A percentile compares a stretch with the other conserved stretches of the same genome.
Evolutionary conservation across 2,113 vertebrate species (phyloP).

Genomic region (Paratilapia polleni): DNA sequence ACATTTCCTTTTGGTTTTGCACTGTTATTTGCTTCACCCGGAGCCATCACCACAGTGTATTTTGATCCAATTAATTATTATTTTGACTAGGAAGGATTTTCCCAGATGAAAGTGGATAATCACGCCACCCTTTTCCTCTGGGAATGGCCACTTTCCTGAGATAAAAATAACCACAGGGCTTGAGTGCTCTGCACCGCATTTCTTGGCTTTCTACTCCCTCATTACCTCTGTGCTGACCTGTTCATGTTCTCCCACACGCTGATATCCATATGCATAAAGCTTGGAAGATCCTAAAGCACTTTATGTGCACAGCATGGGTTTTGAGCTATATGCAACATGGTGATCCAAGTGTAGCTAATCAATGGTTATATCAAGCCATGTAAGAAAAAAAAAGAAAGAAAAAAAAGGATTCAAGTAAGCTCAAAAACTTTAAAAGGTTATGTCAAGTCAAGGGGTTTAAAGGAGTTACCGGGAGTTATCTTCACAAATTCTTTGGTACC

Average conservation of each 20-base stretch:
- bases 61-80: slow-evolving; percentile 87
- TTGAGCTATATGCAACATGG: slow-evolving; percentile 24
- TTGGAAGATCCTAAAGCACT: slow-evolving; percentile 29
- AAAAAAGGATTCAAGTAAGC: not conserved
- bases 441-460: not conserved
- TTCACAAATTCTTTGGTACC: not conserved
- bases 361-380: slow-evolving; percentile 17
- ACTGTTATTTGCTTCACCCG: slow-evolving; percentile 72
- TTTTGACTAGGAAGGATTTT: slow-evolving; percentile 84
- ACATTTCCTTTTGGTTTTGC: slow-evolving; percentile 53
- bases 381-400: not conserved
- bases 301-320: slow-evolving; percentile 14
- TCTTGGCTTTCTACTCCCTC: slow-evolving; percentile 79
- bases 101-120: slow-evolving; percentile 83
- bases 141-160: slow-evolving; percentile 82
- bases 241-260: slow-evolving; percentile 69
- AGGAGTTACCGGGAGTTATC: not conserved
- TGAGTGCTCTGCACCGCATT: slow-evolving; percentile 67
- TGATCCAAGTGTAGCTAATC: slow-evolving; percentile 29
- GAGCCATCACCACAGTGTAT: slow-evolving; percentile 73
- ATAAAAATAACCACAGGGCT: slow-evolving; percentile 83
- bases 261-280: slow-evolving; percentile 70
- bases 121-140: slow-evolving; percentile 86
- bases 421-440: slow-evolving; percentile 2
- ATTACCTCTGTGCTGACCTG: slow-evolving; percentile 81